These are phyloP conservation scores for Mixornis gularis DNA, from an alignment of 2,113 vertebrate species.

Conservation along the genomic window DNA sequence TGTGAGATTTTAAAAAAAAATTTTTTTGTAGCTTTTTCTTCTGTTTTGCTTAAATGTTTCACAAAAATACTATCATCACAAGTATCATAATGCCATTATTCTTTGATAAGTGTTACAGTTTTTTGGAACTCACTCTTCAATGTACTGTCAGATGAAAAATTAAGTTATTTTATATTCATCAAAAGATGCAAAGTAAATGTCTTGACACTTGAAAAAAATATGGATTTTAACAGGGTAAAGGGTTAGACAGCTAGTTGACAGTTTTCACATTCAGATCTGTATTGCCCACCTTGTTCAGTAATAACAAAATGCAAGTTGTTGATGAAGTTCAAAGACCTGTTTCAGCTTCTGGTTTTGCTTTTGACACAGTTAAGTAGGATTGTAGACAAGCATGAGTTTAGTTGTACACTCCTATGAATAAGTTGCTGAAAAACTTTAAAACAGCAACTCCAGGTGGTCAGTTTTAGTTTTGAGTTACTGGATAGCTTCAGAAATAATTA, in stretches of 20 bases:
- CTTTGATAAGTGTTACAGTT: background rate
- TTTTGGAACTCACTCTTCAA: background rate
- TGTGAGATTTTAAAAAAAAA: background rate
- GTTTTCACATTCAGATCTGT: background rate
- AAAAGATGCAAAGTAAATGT: background rate
- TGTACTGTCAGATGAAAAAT: background rate
- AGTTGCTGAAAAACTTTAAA: background rate
- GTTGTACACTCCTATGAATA: background rate
- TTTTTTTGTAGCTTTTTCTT: fast-evolving
- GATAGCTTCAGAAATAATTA: background rate
- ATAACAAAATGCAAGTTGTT: background rate
- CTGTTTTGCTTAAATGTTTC: background rate
- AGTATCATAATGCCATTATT: background rate
- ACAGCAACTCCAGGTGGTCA: background rate
- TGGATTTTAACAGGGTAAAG: background rate
- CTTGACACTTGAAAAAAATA: fast-evolving
- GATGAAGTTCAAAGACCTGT: background rate
- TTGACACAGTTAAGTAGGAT: background rate
- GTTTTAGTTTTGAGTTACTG: background rate
- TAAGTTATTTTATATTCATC: background rate
- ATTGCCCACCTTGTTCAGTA: background rate
- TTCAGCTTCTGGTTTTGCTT: background rate
- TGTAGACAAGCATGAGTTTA: background rate
- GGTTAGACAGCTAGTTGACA: background rate
- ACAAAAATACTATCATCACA: background rate